Evolutionary conservation across 2,797 vertebrate species (phyloP).

Genomic region (Lerista edwardsae): DNA sequence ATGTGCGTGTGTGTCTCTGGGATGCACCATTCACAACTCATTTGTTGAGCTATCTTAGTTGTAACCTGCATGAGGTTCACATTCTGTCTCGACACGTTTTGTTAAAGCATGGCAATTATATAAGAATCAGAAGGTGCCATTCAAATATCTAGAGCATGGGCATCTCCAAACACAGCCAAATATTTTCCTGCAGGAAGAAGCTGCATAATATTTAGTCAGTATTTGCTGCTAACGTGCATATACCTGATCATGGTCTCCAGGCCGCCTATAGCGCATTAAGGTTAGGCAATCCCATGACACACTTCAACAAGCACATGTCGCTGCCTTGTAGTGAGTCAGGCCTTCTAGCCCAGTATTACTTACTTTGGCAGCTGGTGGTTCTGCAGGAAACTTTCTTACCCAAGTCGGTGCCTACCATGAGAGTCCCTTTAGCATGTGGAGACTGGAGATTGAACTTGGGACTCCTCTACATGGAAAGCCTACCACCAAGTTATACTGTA

Average conservation of each 20-base stretch:
- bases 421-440: too few relatives aligned
- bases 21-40: constrained; percentile 32
- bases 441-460: too few relatives aligned
- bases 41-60: constrained; percentile 32
- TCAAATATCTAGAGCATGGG: too few relatives aligned
- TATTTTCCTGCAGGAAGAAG: neutral
- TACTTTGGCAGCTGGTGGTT: too few relatives aligned
- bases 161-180: neutral
- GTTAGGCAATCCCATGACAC: neutral
- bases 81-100: constrained; percentile 21
- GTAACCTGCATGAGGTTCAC: constrained; percentile 27
- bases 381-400: too few relatives aligned
- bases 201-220: too few relatives aligned
- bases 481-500: too few relatives aligned
- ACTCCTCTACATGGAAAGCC: too few relatives aligned
- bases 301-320: neutral
- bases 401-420: too few relatives aligned
- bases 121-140: neutral
- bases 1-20: constrained; percentile 27
- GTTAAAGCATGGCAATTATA: constrained; percentile 34
- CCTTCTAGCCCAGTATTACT: neutral
- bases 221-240: neutral
- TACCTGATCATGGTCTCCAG: neutral
- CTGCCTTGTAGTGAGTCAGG: neutral
- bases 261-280: neutral